Conservation (phyloP, 2,797 vertebrate genomes). For the Champsocephalus esox region DNA sequence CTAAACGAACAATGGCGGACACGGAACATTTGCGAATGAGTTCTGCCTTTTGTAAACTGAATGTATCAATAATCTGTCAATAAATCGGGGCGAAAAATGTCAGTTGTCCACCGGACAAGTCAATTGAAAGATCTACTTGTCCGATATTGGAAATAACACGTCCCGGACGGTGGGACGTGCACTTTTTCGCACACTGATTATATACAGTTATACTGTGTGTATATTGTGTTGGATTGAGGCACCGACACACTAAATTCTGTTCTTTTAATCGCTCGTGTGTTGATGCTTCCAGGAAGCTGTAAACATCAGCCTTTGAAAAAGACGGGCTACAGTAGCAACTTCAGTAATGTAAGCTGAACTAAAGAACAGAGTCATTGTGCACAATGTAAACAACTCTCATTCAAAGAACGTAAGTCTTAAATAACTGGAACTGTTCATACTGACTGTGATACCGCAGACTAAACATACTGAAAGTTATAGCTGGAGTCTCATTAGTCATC, state of each 20-base stretch:
- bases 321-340: slow-evolving; percentile 3
- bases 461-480: neutral
- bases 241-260: neutral
- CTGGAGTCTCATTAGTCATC: slow-evolving; percentile 1
- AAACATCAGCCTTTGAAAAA: neutral
- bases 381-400: neutral
- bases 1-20: too few relatives aligned
- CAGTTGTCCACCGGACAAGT: too few relatives aligned
- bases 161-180: too few relatives aligned
- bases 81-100: too few relatives aligned
- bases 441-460: neutral
- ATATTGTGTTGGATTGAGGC: neutral
- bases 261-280: slow-evolving; percentile 23
- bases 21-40: too few relatives aligned
- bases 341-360: slow-evolving; percentile 8
- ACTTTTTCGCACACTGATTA: neutral
- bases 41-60: too few relatives aligned
- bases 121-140: too few relatives aligned
- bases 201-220: neutral
- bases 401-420: neutral
- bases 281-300: slow-evolving; percentile 20
- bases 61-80: too few relatives aligned
- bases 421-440: neutral
- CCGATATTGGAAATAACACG: too few relatives aligned
- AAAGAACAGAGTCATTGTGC: neutral